Evolutionary conservation across 2,797 vertebrate genomes (phyloP).

Genomic region (Hippopotamyrus pictus): DNA sequence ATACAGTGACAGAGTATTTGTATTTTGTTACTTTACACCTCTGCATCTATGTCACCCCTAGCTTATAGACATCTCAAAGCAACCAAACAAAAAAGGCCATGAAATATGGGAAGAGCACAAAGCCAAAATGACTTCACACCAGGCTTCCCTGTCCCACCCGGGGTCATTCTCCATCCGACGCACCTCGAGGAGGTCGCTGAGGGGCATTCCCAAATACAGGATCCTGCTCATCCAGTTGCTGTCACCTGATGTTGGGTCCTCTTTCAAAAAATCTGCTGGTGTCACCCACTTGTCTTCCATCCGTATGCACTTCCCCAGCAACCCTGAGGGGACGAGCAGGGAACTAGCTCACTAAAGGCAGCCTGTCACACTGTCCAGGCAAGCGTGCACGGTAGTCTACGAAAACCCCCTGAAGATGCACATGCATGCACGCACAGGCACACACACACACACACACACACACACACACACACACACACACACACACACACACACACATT

Average conservation of each 20-base stretch:
- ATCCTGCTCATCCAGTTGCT: slow-evolving; percentile 53
- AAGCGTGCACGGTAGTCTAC: background rate
- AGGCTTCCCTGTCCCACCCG: background rate
- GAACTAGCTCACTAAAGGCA: background rate
- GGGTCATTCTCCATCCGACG: background rate
- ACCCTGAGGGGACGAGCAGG: background rate
- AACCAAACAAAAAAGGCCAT: background rate
- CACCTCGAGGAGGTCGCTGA: slow-evolving; percentile 34
- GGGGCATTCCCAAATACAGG: slow-evolving; percentile 39
- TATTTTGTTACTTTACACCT: background rate
- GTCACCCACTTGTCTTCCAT: slow-evolving; percentile 55
- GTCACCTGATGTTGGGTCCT: background rate
- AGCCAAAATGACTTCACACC: background rate
- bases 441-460: background rate
- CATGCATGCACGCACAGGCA: too few relatives aligned
- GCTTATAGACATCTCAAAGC: background rate
- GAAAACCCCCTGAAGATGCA: background rate
- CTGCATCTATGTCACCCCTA: background rate
- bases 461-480: too few relatives aligned
- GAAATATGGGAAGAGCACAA: background rate
- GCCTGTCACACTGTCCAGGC: background rate
- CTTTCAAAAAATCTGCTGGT: slow-evolving; percentile 45
- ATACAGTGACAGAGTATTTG: background rate
- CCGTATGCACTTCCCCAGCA: slow-evolving; percentile 50
- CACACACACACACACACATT: background rate